Base-by-base conservation (phyloP, 2,113 vertebrate species). In the Hyperopisus bebe region DNA sequence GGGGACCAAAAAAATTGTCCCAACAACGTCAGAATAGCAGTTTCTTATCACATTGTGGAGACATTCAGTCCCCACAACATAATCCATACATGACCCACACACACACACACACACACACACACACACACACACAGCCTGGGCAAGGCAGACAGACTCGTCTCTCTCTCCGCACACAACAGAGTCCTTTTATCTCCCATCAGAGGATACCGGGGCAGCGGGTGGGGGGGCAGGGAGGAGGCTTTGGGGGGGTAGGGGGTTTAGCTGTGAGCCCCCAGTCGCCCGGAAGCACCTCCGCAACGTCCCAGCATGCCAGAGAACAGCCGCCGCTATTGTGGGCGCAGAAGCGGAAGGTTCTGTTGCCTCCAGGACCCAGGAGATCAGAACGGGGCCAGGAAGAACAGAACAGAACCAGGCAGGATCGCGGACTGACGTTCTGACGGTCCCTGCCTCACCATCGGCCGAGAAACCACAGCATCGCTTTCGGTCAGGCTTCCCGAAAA, bases 261-360 rank as follows among this genome's bases (percentile, higher is more conserved):
- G 74, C 93, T 93, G 93, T 94, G 94, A 94, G 94, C 93, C 39
- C 47, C 92, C 94, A 93, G 93, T 95, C 92, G 94, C 94, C 95
- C 95, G 94, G 94, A 95, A 95, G 94, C 94, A 93, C 91, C 93
- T 93, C 92, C 89, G 92, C 93, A 93, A 94, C 92, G 92, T 95
- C 94, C 94, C 93, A 90, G 92, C 90, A 90, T 93, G 94, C 94
- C 92, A 93, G 93, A 94, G 94, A 95, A 95, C 94, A 96, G 95
- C 92, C 91, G 90, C 90, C 90, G 92, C 94, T 93, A 95, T 95
- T 95, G 95, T 96, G 94, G 92, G 92, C 90, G 92, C 93, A 91
- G 42, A 89, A 91, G 92, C 82, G 88, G 92, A 92, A 93, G 48
- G 31, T 35, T n/a, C 4, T 13, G n/a, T 53, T 44, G 47, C 88